Base-by-base conservation (phyloP, 2,888 invertebrate species). In the Pheosia tremula region DNA sequence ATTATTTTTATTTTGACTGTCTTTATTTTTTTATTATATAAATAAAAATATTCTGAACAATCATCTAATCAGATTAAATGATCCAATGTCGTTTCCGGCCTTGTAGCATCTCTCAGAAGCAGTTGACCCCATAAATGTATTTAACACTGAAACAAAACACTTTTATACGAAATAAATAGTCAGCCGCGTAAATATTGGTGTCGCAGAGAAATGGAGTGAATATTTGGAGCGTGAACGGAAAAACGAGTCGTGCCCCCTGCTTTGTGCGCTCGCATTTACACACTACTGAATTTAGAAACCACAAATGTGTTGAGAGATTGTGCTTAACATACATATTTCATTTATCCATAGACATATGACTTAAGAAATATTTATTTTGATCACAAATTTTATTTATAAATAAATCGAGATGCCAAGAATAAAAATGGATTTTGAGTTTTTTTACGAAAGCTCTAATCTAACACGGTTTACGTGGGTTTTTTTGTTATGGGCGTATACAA, bases 151-250 rank as follows among this genome's bases (percentile, higher is more conserved):
- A 24, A 50, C 50, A 50, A 24, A 47, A 50, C 24, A 50, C 24
- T 50, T 50, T 50, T 50, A 50, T 8, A 24, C 24, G 24, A 50
- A 24, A 50, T 24, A 24, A 50, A 24, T 50, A 8, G 24, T 24
- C 13, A 24, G 13, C 7, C 50, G 24, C 5, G 24, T 50, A 50
- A 50, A 50, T 50, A 24, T 50, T 50, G 24, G 24, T 50, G 50
- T 7, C 50, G 13, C 50, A 24, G 7, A 24, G 10, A 50, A 50
- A 50, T 50, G 6, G 50, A 50, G 24, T 9, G 50, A 50, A 50
- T 49, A 49, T 24, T 24, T 50, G 50, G 50, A 50, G 50, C 50
- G 50, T 50, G 50, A 47, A 50, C 24, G 50, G 50, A 50, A 24
- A 24, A 24, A 50, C 7, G 50, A 24, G 50, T 6, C 4, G 7